Evolutionary conservation across 2,113 vertebrate genomes (phyloP), one percentile per base, ranked within the genome.

Genomic region (Nanger granti): DNA sequence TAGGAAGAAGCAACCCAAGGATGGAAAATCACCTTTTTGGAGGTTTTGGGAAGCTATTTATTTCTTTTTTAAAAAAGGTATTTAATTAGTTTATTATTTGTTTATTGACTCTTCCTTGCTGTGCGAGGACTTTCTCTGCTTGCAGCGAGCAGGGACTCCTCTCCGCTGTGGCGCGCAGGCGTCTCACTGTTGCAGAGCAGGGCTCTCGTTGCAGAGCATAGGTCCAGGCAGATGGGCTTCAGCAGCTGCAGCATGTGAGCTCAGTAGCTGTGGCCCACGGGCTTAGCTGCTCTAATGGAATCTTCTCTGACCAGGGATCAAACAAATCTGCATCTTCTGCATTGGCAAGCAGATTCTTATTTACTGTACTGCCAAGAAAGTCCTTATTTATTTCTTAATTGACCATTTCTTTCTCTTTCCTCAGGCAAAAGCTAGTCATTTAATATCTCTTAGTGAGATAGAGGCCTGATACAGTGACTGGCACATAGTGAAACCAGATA

Each of bases 391-490:
- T 54, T 88, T 54, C 55, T 80, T 69, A 91, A 73, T 89, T 41
- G 49, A 69, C 37, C 52, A 34, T 31, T 57, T 93, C 59, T 92
- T 83, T 17, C 28, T 49, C 22, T 59, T 87, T 93, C 55, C 9
- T 95, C 29, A 69, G 73, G 18, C 10, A 85, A 97, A 97, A 91
- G 14, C 15, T 11, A 83, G 41, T 93, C 59, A 79, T 94, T 94
- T 64, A 89, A 62, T 44, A 37, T 89, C 62, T 94, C 28, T 91
- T 84, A 73, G 69, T 73, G 55, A 95, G 73, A 49, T 22, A 88
- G 52, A 79, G 1, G 28, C 5, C 31, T 76, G 76, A 69, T 92
- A 80, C 18, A 85, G 66, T 86, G 64, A 47, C 54, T 91, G 86
- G 26, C 10, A 80, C 26, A 64, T 14, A 95, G 57, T 87, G 49